These are phyloP conservation scores for Caretta caretta DNA, from an alignment of 2,113 vertebrate genomes.

Conservation along the genomic window DNA sequence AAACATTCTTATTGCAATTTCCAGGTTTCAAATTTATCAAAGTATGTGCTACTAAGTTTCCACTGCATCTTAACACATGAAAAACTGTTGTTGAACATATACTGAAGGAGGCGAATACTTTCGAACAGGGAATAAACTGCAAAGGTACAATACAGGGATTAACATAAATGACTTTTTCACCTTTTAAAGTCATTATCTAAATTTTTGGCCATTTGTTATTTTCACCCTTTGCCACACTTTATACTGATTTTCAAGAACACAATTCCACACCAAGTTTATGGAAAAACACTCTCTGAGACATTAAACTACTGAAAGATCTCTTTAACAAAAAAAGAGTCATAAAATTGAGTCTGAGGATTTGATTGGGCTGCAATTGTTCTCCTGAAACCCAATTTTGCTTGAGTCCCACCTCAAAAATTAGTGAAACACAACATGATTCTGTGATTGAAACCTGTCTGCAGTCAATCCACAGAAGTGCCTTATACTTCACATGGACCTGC, in stretches of 20 bases:
- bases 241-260: not conserved
- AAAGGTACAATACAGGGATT: not conserved
- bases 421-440: constrained; percentile 51
- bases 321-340: not conserved
- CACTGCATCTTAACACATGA: not conserved
- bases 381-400: constrained; percentile 58
- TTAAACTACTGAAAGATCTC: not conserved
- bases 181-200: not conserved
- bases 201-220: not conserved
- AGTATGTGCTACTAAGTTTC: not conserved
- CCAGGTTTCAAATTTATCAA: not conserved
- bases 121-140: not conserved
- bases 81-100: rapidly evolving
- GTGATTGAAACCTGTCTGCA: constrained; percentile 67
- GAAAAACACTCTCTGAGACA: constrained; percentile 29
- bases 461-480: constrained; percentile 57
- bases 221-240: not conserved
- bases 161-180: not conserved
- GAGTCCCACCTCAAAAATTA: constrained; percentile 54
- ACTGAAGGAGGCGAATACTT: not conserved
- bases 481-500: constrained; percentile 73
- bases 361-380: constrained; percentile 64
- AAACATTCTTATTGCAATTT: not conserved
- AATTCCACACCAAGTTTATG: constrained; percentile 16
- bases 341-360: constrained; percentile 56